Base-by-base conservation (phyloP, 2,888 invertebrate genomes). In the Minunthozetes semirufus region DNA sequence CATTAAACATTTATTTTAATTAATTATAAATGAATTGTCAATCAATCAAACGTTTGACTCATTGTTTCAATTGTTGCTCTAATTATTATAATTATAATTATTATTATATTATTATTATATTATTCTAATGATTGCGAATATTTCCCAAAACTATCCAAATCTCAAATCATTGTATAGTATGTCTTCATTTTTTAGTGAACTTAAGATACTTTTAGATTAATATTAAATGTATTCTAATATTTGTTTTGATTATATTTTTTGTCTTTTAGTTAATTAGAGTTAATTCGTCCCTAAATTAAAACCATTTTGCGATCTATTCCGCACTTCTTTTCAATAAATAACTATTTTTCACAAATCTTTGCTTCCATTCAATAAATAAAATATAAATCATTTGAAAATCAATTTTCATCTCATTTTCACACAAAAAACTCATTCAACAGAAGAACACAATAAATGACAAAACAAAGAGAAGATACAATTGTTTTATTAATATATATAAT, bases 161-260 rank as follows among this genome's bases (percentile, higher is more conserved):
- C 70, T 70, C 70, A 70, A 70, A 9, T 46, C 46, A 27, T 68
- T 70, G 70, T 70, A 70, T 70, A 70, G 70, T 63, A 70, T 46
- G 70, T 70, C 70, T 70, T 46, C 70, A 70, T 70, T 42, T 70
- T 19, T 0, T 70, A 22, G 19, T 27, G 13, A 59, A 59, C 59
- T 46, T 70, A 22, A 38, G 1, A 70, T 46, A 19, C 33, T n/a
- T 63, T 63, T 33, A 33, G 19, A 42, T 42, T 42, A 61, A 27
- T 42, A 42, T 42, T 42, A 61, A 27, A 9, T 42, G 42, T 42
- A 42, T 42, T 42, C 42, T 42, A 42, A 42, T 42, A 6, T 33
- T 33, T 33, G 42, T 42, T 42, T 42, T 42, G 42, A 42, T 42
- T 33, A 33, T 33, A 33, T 42, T 42, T 6, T 6, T 42, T 42